These are phyloP conservation scores for Nephrotoma appendiculata DNA, from an alignment of 2,888 invertebrate species.

Conservation along the genomic window DNA sequence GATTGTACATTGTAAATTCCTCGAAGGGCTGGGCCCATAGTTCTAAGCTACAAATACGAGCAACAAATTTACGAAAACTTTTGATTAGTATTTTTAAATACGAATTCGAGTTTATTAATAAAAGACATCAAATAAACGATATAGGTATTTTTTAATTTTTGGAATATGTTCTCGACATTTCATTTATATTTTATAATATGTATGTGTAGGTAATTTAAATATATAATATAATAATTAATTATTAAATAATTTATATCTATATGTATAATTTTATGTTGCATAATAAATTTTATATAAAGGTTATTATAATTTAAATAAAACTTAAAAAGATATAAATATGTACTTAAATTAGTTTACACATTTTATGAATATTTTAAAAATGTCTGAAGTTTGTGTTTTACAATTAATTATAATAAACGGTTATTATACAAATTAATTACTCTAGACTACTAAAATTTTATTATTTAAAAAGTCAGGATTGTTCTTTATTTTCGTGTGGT, in stretches of 20 bases:
- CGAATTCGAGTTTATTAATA: background rate
- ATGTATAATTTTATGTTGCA: background rate
- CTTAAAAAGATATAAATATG: background rate
- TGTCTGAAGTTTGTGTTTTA: background rate
- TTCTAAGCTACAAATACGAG: too few species aligned
- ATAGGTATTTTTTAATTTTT: background rate
- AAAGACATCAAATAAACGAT: background rate
- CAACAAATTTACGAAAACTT: too few species aligned
- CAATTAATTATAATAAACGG: background rate
- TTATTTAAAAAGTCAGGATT: background rate
- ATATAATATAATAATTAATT: background rate
- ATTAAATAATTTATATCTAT: background rate
- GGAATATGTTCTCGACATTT: background rate
- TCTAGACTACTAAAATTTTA: background rate
- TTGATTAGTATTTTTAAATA: too few species aligned
- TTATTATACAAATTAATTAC: background rate
- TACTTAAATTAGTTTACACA: background rate
- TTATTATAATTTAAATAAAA: background rate
- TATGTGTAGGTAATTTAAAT: background rate
- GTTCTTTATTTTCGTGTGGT: background rate
- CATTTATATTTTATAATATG: background rate
- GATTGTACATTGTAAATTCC: too few species aligned
- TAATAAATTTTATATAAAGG: background rate
- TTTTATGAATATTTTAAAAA: background rate
- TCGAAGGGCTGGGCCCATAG: too few species aligned